These are phyloP conservation scores for Drosophila niveifrons DNA, from an alignment of 2,888 invertebrate genomes.

Conservation along the genomic window DNA sequence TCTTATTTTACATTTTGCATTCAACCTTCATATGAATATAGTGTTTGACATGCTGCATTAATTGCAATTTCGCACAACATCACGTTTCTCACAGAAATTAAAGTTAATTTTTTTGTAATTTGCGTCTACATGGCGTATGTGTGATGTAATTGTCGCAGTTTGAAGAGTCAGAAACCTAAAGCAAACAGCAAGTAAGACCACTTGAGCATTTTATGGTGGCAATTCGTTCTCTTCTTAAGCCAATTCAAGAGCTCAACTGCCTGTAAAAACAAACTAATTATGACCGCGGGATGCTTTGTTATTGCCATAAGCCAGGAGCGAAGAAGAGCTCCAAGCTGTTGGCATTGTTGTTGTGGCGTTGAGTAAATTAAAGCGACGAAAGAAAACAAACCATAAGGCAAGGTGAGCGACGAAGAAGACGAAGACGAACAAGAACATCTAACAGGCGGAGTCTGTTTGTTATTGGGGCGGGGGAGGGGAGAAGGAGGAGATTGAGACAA, in stretches of 20 bases:
- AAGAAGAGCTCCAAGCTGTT: constrained; percentile 15
- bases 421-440: constrained; percentile 10
- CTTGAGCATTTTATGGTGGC: constrained; percentile 55
- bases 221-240: constrained; percentile 47
- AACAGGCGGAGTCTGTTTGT: constrained; percentile 28
- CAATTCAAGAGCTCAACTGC: constrained; percentile 72
- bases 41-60: neutral
- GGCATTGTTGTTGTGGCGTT: constrained; percentile 38
- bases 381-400: constrained; percentile 52
- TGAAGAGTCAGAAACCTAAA: constrained; percentile 16
- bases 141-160: constrained; percentile 52
- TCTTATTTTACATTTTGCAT: too few relatives aligned
- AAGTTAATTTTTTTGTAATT: neutral
- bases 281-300: constrained; percentile 65
- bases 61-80: neutral
- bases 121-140: constrained; percentile 54
- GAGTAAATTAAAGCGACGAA: constrained; percentile 71
- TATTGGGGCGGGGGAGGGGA: neutral
- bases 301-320: constrained; percentile 16
- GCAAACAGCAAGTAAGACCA: constrained; percentile 23
- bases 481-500: constrained; percentile 8
- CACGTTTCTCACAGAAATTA: constrained; percentile 13
- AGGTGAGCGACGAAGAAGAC: constrained; percentile 28
- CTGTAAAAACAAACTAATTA: constrained; percentile 79
- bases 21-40: neutral